A percentile compares a stretch with the other conserved stretches of the same genome.
These are phyloP conservation scores for Polypedilum vanderplanki DNA, from an alignment of 1,140 invertebrate genomes.

Conservation along the genomic window DNA sequence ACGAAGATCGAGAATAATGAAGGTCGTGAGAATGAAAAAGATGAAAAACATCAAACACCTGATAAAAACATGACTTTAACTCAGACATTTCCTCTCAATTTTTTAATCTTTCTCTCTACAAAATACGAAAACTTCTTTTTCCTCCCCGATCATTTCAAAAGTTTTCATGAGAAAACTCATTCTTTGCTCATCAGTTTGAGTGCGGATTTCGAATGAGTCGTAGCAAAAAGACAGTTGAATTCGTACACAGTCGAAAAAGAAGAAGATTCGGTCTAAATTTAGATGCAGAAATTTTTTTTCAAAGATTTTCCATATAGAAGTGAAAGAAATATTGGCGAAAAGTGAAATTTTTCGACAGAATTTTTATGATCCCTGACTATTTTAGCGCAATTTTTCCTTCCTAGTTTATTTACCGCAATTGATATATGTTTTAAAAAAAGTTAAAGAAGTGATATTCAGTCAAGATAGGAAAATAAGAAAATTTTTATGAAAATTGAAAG, in stretches of 20 bases:
- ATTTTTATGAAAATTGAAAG: not conserved
- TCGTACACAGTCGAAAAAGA: not conserved
- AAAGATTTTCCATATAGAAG: constrained; percentile 1
- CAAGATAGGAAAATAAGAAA: not conserved
- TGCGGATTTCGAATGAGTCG: not conserved
- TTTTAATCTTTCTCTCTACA: not conserved
- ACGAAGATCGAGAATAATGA: not conserved
- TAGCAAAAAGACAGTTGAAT: not conserved
- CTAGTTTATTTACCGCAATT: not conserved
- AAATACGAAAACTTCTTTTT: not conserved
- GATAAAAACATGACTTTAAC: not conserved
- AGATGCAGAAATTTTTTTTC: not conserved
- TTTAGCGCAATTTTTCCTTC: not conserved
- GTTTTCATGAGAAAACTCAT: not conserved
- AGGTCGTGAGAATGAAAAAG: not conserved
- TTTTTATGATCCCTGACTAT: no score
- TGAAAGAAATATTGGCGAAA: not conserved
- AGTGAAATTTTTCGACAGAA: not conserved
- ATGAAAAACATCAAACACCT: not conserved
- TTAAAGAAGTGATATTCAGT: not conserved
- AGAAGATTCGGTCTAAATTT: constrained; percentile 15
- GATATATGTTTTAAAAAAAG: not conserved
- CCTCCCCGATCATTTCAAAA: not conserved
- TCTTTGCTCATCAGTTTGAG: not conserved
- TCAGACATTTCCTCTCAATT: not conserved